These are phyloP conservation scores for Ancistrus triradiatus DNA, from an alignment of 2,113 vertebrate species.

Conservation along the genomic window DNA sequence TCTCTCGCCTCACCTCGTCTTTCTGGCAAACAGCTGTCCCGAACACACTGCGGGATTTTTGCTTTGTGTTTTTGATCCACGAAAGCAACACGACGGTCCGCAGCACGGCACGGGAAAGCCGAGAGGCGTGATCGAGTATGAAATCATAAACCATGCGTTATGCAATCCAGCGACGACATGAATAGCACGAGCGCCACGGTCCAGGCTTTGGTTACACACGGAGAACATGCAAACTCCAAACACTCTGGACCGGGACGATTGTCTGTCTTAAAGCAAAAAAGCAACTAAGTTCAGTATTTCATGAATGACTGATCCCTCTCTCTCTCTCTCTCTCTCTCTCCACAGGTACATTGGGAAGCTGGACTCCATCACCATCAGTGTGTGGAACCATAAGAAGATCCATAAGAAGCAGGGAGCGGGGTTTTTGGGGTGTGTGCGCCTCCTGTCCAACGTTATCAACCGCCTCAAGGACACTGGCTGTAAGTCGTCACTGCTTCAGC, in stretches of 20 bases:
- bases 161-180: too few relatives aligned
- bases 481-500: conserved; percentile 52
- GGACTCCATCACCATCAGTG: conserved; percentile 96
- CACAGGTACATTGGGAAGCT: conserved; percentile 94
- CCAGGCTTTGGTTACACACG: too few relatives aligned
- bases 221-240: too few relatives aligned
- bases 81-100: too few relatives aligned
- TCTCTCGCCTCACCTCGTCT: not conserved
- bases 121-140: too few relatives aligned
- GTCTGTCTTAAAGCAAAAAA: too few relatives aligned
- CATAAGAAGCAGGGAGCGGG: conserved; percentile 99
- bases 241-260: too few relatives aligned
- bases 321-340: conserved; percentile 10
- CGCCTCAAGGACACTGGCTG: conserved; percentile 99
- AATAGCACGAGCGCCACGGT: too few relatives aligned
- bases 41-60: conserved; percentile 10
- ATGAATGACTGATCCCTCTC: not conserved
- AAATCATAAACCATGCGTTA: too few relatives aligned
- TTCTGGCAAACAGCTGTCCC: not conserved
- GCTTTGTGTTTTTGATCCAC: not conserved
- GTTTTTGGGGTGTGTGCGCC: conserved; percentile 95
- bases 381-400: conserved; percentile 99
- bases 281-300: too few relatives aligned
- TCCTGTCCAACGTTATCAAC: conserved; percentile 95
- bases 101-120: too few relatives aligned